Conservation (phyloP, 2,113 vertebrate species). For the Laticauda laticaudata region DNA sequence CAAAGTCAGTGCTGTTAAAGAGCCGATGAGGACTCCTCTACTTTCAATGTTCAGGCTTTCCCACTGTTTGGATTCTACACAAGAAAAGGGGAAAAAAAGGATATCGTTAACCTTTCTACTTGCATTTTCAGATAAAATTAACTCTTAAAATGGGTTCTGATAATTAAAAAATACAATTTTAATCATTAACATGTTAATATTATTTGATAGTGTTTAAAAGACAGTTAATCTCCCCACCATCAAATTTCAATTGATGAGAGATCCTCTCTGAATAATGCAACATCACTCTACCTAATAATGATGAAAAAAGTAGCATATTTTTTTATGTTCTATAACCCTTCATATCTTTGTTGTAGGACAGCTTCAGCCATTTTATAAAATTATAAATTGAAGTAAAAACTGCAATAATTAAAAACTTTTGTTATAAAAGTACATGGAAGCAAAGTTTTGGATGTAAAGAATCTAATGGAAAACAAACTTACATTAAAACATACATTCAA, state of each 20-base stretch:
- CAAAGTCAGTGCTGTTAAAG: conserved; percentile 85
- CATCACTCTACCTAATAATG: not conserved
- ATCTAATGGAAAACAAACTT: not conserved
- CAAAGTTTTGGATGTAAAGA: not conserved
- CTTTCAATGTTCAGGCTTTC: conserved; percentile 83
- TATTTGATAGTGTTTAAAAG: not conserved
- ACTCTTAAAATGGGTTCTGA: not conserved
- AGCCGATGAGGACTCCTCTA: conserved; percentile 82
- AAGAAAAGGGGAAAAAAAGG: conserved; percentile 39
- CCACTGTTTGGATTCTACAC: conserved; percentile 86
- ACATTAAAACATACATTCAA: not conserved
- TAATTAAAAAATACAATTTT: not conserved
- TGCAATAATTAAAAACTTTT: not conserved
- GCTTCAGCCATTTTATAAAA: not conserved
- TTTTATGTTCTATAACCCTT: not conserved
- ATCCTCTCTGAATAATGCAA: not conserved
- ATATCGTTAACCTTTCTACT: not conserved
- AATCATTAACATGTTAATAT: not conserved
- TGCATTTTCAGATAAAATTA: not conserved
- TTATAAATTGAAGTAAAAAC: not conserved
- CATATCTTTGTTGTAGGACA: not conserved
- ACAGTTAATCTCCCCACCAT: not conserved
- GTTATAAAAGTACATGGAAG: not conserved
- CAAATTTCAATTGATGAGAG: not conserved
- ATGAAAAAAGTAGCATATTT: not conserved